Percentiles rank a stretch among this genome's conserved stretches.
These are phyloP conservation scores for Mormyrus lacerda DNA, from an alignment of 2,113 vertebrate genomes.

Conservation along the genomic window DNA sequence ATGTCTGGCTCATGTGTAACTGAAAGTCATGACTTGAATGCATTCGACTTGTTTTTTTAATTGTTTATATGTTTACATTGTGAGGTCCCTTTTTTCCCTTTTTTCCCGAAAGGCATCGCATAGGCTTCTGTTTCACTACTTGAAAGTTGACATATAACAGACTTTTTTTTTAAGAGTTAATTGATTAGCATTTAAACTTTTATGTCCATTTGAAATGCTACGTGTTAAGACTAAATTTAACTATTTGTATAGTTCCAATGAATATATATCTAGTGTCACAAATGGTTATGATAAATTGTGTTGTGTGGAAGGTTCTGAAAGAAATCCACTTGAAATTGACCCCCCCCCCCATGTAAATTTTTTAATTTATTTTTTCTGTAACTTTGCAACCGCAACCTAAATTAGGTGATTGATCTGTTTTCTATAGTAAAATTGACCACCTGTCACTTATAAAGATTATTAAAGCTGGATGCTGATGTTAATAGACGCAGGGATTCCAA, in stretches of 20 bases:
- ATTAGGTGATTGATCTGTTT: background rate
- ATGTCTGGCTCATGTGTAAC: slow-evolving; percentile 58
- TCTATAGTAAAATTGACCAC: background rate
- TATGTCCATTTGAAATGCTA: background rate
- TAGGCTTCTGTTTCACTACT: background rate
- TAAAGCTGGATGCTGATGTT: background rate
- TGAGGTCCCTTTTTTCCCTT: background rate
- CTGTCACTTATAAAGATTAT: background rate
- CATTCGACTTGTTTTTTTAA: slow-evolving; percentile 74
- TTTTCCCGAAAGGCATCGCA: background rate
- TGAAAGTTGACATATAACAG: background rate
- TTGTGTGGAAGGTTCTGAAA: background rate
- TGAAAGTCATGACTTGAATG: slow-evolving; percentile 63
- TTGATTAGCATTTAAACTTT: slow-evolving; percentile 32
- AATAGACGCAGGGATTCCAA: background rate
- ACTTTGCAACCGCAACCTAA: background rate
- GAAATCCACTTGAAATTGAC: background rate
- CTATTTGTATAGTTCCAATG: background rate
- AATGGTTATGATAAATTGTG: background rate
- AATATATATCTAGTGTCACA: background rate
- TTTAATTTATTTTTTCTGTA: background rate
- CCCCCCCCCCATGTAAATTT: background rate
- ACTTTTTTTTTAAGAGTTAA: slow-evolving; percentile 32
- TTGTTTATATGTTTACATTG: slow-evolving; percentile 15
- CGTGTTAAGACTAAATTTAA: background rate